Base-by-base conservation (phyloP, 2,888 invertebrate genomes). In the Artemia sinica region DNA sequence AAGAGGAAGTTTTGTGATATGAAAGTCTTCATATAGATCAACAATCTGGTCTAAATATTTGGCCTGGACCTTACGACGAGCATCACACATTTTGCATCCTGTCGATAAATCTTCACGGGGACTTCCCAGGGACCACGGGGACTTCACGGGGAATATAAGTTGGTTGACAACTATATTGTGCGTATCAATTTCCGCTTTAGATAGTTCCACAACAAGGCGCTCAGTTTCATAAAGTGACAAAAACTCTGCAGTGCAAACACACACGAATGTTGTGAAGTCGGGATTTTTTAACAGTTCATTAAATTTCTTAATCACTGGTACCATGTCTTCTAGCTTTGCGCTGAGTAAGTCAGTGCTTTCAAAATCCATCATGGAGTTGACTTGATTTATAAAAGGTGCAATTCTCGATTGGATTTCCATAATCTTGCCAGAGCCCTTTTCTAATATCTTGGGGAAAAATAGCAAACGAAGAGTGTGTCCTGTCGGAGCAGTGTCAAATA, bases 171-270 rank as follows among this genome's bases (percentile, higher is more conserved):
- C 85, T 63, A 98, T 93, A 78, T 98, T 98, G 78, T 97, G 97
- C 0, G 95, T 95, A 77, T 99, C 98, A 70, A 98, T 99, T 71
- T 89, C 90, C 77, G 89, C 91, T 76, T 93, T 89, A 0, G 94
- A 91, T 52, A 97, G 80, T 78, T 97, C 95, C 78, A 99, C 98
- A 0, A 96, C 91, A 68, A 99, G 82, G 71, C 98, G 83, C 79
- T 98, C 98, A 0, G 98, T 99, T 82, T 99, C 98, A 76, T 98
- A 99, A 28, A 99, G 81, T 0, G 97, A 98, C 68, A 99, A 82
- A 79, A 99, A 99, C 80, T 99, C 98, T 0, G 98, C 96, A 76
- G 99, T 99, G 78, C 98, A 99, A 8, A 99, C 95, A 78, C 98
- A 99, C 6, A 99, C 88, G 79, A 99, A 99, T 0, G 98, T 99